Evolutionary conservation across 1,140 invertebrate genomes (phyloP).

Genomic region (Philopotamus ludificatus): DNA sequence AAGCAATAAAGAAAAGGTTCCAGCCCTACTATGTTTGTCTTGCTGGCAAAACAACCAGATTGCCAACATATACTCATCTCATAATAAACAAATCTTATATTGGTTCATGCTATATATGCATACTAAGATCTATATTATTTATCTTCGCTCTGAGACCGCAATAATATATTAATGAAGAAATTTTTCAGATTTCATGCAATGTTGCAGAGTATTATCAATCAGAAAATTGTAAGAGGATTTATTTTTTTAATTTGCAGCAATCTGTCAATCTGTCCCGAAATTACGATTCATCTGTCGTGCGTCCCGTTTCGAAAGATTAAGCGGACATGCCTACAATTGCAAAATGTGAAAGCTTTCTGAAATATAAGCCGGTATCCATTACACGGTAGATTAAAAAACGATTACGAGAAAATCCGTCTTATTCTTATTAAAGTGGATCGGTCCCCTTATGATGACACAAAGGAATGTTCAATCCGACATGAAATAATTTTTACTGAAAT

Average conservation of each 20-base stretch:
- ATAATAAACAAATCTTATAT: not conserved
- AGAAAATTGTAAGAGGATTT: not conserved
- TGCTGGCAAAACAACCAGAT: not conserved
- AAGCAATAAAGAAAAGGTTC: not conserved
- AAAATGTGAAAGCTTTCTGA: not conserved
- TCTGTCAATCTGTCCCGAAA: too few relatives aligned
- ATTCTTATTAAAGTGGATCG: constrained; percentile 2
- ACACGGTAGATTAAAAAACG: constrained; percentile 13
- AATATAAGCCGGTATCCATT: constrained; percentile 4
- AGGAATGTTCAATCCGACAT: constrained; percentile 23
- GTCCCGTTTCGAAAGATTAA: too few relatives aligned
- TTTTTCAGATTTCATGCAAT: too few relatives aligned
- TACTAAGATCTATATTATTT: too few relatives aligned
- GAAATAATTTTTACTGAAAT: constrained; percentile 21
- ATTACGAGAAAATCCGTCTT: constrained; percentile 12
- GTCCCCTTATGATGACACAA: constrained; percentile 11
- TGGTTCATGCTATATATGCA: not conserved
- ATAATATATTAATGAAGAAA: not conserved
- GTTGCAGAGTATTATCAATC: not conserved
- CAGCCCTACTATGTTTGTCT: not conserved
- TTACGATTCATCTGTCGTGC: too few relatives aligned
- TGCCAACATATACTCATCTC: not conserved
- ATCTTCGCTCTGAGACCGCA: too few relatives aligned
- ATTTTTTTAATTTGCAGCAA: too few relatives aligned
- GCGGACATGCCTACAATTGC: too few relatives aligned